phyloP scores from a whole-genome alignment of 2,888 invertebrate genomes.

The Coenonympha glycerion region DNA sequence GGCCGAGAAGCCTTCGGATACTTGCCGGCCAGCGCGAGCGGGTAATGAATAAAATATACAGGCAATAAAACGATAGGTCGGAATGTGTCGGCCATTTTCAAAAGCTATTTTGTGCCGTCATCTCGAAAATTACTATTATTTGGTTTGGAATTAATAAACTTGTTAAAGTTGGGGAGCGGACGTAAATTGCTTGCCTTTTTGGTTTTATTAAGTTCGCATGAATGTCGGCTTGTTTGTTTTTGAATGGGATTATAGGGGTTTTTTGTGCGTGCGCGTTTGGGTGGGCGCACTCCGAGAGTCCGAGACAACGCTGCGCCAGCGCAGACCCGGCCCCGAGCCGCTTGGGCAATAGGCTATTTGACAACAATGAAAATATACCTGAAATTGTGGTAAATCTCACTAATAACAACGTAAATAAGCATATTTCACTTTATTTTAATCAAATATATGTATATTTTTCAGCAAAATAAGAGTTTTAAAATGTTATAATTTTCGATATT shows the following conservation, averaged over 20 bases:
- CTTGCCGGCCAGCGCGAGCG: constrained; percentile 32
- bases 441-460: no score
- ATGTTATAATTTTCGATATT: no score
- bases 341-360: no score
- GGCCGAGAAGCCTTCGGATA: constrained; percentile 21
- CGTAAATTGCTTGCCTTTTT: constrained; percentile 67
- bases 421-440: no score
- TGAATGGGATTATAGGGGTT: constrained; percentile 57
- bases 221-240: constrained; percentile 70
- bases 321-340: no score
- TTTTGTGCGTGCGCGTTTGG: constrained; percentile 62
- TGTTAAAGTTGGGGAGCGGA: constrained; percentile 71
- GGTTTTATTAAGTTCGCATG: constrained; percentile 67
- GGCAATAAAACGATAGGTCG: constrained; percentile 61
- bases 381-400: no score
- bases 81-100: constrained; percentile 67
- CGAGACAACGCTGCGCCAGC: constrained; percentile 69
- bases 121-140: constrained; percentile 73
- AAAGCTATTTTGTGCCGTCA: constrained; percentile 65
- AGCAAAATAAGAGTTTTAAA: no score
- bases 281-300: constrained; percentile 66
- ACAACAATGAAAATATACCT: no score
- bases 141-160: constrained; percentile 75
- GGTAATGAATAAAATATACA: constrained; percentile 63
- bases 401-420: no score